Base-by-base conservation (phyloP, 1,140 invertebrate genomes). In the Scaptomyza montana region DNA sequence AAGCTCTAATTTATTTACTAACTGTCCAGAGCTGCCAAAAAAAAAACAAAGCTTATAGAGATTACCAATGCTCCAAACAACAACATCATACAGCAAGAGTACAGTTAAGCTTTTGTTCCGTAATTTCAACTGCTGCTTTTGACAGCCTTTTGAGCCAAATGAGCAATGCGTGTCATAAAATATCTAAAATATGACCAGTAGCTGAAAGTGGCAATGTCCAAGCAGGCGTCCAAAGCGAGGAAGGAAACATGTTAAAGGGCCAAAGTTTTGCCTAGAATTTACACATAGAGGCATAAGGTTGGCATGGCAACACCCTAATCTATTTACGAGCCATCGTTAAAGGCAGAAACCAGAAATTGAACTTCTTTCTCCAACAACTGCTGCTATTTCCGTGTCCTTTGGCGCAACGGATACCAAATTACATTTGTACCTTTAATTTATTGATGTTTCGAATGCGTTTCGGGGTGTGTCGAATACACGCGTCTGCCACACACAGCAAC, bases 341-440 rank as follows among this genome's bases (percentile, higher is more conserved):
- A 68, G 70, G 67, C 30, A 41, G 33, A 8, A 41, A 12, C 16
- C 55, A 28, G 62, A 50, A 59, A 72, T 51, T 47, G 55, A 21
- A 72, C 30, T 60, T 53, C 54, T 53, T 21, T 70, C 80, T 72
- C 47, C 49, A 43, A 43, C 39, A 36, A 36, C 33, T 36, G 39
- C 39, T 43, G 39, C 39, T 60, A 64, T 63, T 64, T 36, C 51
- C 39, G 33, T 50, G 66, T 54, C 16, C 16, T 49, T 47, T 61
- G 39, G 56, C 59, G 45, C 65, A 62, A 56, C 65, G 84, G 78
- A 68, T 59, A 89, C 84, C 68, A 87, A 87, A 86, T 81, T 87
- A 86, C 82, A 89, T 89, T 87, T 87, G 79, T 89, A 80, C 64
- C 84, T 87, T 82, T 89, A 87, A 87, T 87, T 87, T 87, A 87